phyloP scores from a whole-genome alignment of 2,888 invertebrate species.

The Tethea ocularis region DNA sequence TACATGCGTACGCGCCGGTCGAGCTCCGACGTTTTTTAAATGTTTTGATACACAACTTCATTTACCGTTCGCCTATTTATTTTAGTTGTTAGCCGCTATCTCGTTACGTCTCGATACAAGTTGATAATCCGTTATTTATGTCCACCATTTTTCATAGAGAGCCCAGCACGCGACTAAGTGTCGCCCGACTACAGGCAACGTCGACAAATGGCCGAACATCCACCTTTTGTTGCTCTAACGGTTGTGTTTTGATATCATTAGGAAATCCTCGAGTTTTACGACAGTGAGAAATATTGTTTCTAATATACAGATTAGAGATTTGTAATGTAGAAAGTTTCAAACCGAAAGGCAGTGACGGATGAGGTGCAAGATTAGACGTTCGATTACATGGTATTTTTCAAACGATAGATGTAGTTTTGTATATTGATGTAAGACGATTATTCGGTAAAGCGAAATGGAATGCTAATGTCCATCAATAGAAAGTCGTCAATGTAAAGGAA shows the following conservation, averaged over 20 bases:
- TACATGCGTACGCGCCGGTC: slow-evolving; percentile 31
- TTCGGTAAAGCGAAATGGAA: slow-evolving; percentile 18
- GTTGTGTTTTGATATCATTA: slow-evolving; percentile 79
- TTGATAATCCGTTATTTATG: slow-evolving; percentile 82
- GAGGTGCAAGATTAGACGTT: slow-evolving; percentile 46
- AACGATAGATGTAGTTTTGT: slow-evolving; percentile 32
- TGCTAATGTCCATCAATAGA: slow-evolving; percentile 30
- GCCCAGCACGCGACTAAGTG: slow-evolving; percentile 68
- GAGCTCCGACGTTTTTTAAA: slow-evolving; percentile 15
- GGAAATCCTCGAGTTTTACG: slow-evolving; percentile 66
- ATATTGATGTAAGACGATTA: slow-evolving; percentile 7
- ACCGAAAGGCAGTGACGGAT: slow-evolving; percentile 58
- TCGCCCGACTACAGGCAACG: slow-evolving; percentile 52
- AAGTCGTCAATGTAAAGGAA: slow-evolving; percentile 47
- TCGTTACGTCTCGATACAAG: slow-evolving; percentile 72
- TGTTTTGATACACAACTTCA: slow-evolving; percentile 57
- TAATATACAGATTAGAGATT: slow-evolving; percentile 70
- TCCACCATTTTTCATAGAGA: slow-evolving; percentile 68
- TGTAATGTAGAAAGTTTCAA: slow-evolving; percentile 66
- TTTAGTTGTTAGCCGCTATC: slow-evolving; percentile 70
- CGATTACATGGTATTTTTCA: slow-evolving; percentile 46
- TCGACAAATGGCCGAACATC: slow-evolving; percentile 66
- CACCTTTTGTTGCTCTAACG: slow-evolving; percentile 77
- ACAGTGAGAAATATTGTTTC: slow-evolving; percentile 72
- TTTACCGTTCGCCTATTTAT: slow-evolving; percentile 77